phyloP scores from a whole-genome alignment of 2,888 invertebrate species.

The Trichogramma evanescens region DNA sequence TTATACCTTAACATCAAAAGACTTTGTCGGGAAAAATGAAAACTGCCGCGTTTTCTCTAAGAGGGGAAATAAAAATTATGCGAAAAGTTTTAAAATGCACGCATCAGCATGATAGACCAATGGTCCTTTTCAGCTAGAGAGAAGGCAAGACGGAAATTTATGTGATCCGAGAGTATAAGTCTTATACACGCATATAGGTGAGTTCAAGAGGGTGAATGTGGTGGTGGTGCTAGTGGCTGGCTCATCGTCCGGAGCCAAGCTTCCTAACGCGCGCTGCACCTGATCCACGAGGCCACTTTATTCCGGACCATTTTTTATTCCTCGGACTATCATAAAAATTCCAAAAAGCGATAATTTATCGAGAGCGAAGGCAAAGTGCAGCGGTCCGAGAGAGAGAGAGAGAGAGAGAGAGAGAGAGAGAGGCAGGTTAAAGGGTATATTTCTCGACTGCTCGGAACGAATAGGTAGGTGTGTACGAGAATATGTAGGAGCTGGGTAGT shows the following conservation, averaged over 20 bases:
- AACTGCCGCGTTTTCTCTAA: too few relatives aligned
- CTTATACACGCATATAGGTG: neutral
- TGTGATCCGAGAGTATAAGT: constrained; percentile 7
- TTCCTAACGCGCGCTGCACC: neutral
- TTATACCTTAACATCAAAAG: too few relatives aligned
- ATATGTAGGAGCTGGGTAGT: neutral
- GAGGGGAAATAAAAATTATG: too few relatives aligned
- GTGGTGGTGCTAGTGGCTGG: too few relatives aligned
- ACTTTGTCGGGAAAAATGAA: too few relatives aligned
- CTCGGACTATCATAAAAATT: constrained; percentile 11
- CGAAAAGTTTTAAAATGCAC: too few relatives aligned
- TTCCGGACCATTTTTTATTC: constrained; percentile 3
- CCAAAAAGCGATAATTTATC: constrained; percentile 5
- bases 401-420: neutral
- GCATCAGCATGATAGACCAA: too few relatives aligned
- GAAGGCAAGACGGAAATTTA: constrained; percentile 5
- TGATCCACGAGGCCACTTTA: neutral
- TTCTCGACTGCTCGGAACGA: neutral
- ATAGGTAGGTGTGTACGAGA: too few relatives aligned
- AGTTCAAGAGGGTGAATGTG: too few relatives aligned
- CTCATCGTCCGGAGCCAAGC: too few relatives aligned
- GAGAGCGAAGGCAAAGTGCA: neutral
- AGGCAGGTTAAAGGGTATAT: neutral
- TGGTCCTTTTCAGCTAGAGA: too few relatives aligned
- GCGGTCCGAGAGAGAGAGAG: neutral